Conservation (phyloP, 53 echinoderm and acorn worm genomes). For the Henricia sp. region DNA sequence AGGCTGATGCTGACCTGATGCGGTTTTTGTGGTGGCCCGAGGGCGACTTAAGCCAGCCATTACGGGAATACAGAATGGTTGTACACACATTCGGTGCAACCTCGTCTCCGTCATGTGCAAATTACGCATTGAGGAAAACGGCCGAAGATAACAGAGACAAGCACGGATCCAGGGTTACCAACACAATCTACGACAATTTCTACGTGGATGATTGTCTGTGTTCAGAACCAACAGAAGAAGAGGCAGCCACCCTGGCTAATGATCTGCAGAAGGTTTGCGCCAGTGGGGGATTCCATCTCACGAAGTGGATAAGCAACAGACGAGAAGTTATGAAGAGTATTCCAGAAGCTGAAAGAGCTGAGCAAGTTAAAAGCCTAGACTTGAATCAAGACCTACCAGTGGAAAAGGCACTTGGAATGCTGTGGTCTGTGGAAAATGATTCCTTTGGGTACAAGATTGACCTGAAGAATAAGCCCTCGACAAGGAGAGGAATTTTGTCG, state of each 20-base stretch:
- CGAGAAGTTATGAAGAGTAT: constrained; percentile 11
- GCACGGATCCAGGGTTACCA: background rate
- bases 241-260: constrained; percentile 29
- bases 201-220: constrained; percentile 63
- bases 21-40: constrained; percentile 53
- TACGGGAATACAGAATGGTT: constrained; percentile 62
- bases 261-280: constrained; percentile 46
- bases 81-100: constrained; percentile 70
- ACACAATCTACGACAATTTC: constrained; percentile 37
- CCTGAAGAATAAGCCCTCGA: background rate
- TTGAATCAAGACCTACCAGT: constrained; percentile 12
- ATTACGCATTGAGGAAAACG: constrained; percentile 46
- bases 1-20: constrained; percentile 43
- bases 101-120: constrained; percentile 54
- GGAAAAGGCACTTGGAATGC: constrained; percentile 26
- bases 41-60: constrained; percentile 45
- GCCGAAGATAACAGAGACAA: constrained; percentile 46
- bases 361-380: constrained; percentile 1
- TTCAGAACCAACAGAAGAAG: constrained; percentile 9
- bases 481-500: constrained; percentile 42
- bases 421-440: constrained; percentile 48
- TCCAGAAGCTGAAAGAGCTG: constrained; percentile 9
- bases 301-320: constrained; percentile 69
- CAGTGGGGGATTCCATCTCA: constrained; percentile 62
- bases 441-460: constrained; percentile 26